phyloP scores from a whole-genome alignment of 2,888 invertebrate species.

The Nemotelus nigrinus region DNA sequence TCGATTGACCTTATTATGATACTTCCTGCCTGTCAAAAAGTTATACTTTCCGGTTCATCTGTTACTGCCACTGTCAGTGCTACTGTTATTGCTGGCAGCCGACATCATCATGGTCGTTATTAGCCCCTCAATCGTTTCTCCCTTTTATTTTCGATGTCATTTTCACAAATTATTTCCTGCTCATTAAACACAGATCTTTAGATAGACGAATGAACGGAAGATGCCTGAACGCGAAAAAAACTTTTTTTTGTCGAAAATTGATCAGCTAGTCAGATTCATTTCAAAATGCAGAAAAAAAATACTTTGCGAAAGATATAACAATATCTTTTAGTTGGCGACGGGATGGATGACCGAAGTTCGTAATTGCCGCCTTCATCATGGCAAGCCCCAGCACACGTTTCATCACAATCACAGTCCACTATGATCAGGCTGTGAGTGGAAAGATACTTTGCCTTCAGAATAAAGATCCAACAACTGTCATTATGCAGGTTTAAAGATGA shows the following conservation, averaged over 20 bases:
- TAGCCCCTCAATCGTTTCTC: background rate
- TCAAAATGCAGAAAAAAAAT: no score
- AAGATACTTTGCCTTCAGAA: no score
- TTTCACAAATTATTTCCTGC: conserved; percentile 34
- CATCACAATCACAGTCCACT: no score
- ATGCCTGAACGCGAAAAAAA: no score
- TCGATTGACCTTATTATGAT: background rate
- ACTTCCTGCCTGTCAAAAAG: conserved; percentile 10
- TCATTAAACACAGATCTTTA: conserved; percentile 32
- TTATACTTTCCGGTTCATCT: conserved; percentile 23
- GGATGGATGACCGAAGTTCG: conserved; percentile 16
- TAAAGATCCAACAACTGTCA: no score
- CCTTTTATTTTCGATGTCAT: conserved; percentile 25
- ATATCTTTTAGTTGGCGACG: no score
- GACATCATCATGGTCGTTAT: conserved; percentile 17
- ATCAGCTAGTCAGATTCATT: no score
- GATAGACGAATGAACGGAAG: background rate
- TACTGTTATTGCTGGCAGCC: no score
- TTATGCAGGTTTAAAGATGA: no score
- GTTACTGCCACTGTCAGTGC: background rate
- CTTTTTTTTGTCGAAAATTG: no score
- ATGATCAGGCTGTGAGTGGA: no score
- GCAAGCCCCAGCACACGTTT: background rate
- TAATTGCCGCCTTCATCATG: conserved; percentile 19
- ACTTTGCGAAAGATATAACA: no score